phyloP scores from a whole-genome alignment of 2,888 invertebrate genomes.

The Lithophane semibrunnea region DNA sequence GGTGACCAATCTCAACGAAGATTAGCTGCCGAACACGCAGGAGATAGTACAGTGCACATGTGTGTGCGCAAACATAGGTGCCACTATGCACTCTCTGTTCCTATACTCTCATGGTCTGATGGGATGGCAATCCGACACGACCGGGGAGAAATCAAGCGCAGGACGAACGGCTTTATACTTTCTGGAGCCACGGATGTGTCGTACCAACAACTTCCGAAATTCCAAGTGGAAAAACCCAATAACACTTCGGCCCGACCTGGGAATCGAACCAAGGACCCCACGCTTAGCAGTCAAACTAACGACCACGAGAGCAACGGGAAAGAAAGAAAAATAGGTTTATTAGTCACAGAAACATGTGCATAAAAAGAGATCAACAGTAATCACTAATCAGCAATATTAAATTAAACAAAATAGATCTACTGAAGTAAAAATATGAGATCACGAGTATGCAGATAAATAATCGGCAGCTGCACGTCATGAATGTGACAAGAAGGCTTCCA shows the following conservation, averaged over 20 bases:
- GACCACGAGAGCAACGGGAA: not conserved
- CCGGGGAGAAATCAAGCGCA: not conserved
- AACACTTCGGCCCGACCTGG: not conserved
- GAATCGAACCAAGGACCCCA: not conserved
- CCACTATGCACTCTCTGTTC: not conserved
- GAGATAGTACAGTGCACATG: not conserved
- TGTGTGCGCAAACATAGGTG: not conserved
- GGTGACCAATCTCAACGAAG: not conserved
- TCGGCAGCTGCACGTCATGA: no score
- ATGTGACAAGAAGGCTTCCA: no score
- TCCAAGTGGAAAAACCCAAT: not conserved
- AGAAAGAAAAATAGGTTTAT: no score
- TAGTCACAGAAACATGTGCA: no score
- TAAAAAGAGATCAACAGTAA: no score
- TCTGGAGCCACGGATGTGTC: not conserved
- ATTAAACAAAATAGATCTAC: no score
- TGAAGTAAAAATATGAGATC: no score
- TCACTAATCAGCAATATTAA: no score
- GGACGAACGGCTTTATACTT: not conserved
- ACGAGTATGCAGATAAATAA: no score
- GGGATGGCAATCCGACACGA: not conserved
- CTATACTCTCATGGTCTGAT: not conserved
- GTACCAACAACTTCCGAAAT: not conserved
- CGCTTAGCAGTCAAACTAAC: not conserved
- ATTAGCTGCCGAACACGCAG: not conserved